A percentile compares a stretch with the other conserved stretches of the same genome.
These are phyloP conservation scores for Macquaria ambigua DNA, from an alignment of 2,113 vertebrate genomes.

Conservation along the genomic window DNA sequence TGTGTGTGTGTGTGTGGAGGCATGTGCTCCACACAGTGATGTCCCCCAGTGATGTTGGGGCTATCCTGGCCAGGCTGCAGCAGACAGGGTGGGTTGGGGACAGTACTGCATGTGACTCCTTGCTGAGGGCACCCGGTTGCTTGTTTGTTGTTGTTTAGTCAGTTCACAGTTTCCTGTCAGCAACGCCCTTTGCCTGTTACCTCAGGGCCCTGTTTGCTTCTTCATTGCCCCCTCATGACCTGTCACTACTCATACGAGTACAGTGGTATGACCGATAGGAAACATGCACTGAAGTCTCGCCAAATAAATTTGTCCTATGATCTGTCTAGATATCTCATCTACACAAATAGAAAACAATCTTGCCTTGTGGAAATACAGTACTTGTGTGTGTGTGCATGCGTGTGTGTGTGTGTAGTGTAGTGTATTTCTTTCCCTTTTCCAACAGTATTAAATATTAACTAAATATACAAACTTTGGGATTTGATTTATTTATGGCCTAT, in stretches of 20 bases:
- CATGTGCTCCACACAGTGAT: not conserved
- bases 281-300: conserved; percentile 23
- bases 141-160: conserved; percentile 50
- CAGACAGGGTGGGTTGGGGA: conserved; percentile 43
- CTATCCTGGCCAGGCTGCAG: conserved; percentile 27
- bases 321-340: conserved; percentile 15
- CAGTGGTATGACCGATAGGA: conserved; percentile 32
- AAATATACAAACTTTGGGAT: conserved; percentile 5
- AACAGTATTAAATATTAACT: conserved; percentile 25
- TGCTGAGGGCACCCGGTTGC: conserved; percentile 38
- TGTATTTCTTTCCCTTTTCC: conserved; percentile 9
- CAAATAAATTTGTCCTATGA: conserved; percentile 29
- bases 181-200: conserved; percentile 54
- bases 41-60: conserved; percentile 18
- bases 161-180: conserved; percentile 62
- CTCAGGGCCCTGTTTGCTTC: conserved; percentile 51
- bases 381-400: not conserved
- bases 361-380: conserved; percentile 11
- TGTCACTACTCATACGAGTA: conserved; percentile 64
- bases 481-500: conserved; percentile 17
- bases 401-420: not conserved
- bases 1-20: not conserved
- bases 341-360: not conserved
- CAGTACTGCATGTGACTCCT: conserved; percentile 46
- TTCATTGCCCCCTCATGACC: conserved; percentile 51